These are phyloP conservation scores for Carposina sasakii DNA, from an alignment of 1,140 invertebrate species.

Conservation along the genomic window DNA sequence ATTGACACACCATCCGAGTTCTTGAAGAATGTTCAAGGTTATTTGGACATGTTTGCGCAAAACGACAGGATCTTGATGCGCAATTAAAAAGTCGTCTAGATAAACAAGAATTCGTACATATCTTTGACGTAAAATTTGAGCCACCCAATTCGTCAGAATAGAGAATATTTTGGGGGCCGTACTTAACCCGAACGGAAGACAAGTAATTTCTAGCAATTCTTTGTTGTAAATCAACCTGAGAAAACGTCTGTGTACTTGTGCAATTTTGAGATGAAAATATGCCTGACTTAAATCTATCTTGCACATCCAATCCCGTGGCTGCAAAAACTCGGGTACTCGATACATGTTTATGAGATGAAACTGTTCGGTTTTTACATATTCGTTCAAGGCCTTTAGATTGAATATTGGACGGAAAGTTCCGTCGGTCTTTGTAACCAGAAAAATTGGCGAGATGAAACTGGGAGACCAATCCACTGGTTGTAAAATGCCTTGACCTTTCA, in stretches of 20 bases:
- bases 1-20: slow-evolving; percentile 21
- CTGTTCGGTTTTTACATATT: slow-evolving; percentile 19
- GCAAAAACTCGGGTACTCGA: slow-evolving; percentile 33
- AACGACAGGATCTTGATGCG: slow-evolving; percentile 1
- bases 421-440: too few species aligned
- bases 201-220: slow-evolving; percentile 30
- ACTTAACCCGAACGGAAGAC: slow-evolving; percentile 23
- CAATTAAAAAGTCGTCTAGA: slow-evolving; percentile 25
- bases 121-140: slow-evolving; percentile 23
- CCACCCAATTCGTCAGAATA: slow-evolving; percentile 31
- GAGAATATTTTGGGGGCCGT: slow-evolving; percentile 27
- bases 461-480: slow-evolving; percentile 5
- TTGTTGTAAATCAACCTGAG: slow-evolving; percentile 19
- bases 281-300: slow-evolving; percentile 27
- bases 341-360: slow-evolving; percentile 35
- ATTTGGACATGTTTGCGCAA: slow-evolving; percentile 6
- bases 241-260: slow-evolving; percentile 17
- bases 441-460: slow-evolving; percentile 32
- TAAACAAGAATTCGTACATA: slow-evolving; percentile 27
- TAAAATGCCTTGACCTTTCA: slow-evolving; percentile 16
- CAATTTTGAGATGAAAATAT: slow-evolving; percentile 53
- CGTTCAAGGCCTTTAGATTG: slow-evolving; percentile 33
- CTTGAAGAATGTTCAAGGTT: slow-evolving; percentile 6
- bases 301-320: slow-evolving; percentile 23
- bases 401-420: slow-evolving; percentile 27